phyloP scores from a whole-genome alignment of 2,888 invertebrate genomes.

The Papilio protenor region DNA sequence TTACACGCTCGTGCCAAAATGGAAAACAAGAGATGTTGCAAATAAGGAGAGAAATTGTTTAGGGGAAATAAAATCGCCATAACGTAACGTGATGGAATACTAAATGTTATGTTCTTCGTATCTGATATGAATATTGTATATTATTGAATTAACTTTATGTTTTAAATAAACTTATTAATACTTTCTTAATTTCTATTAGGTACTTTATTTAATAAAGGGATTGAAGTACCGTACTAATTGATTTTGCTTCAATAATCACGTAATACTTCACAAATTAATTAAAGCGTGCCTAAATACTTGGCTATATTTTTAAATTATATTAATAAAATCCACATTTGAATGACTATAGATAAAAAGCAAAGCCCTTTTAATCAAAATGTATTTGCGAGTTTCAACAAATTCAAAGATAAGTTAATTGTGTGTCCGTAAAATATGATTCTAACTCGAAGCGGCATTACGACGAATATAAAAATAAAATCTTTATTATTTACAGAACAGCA shows the following conservation, averaged over 20 bases:
- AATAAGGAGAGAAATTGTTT: conserved; percentile 28
- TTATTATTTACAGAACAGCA: conserved; percentile 26
- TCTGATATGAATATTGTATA: too few species aligned
- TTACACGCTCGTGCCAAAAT: conserved; percentile 49
- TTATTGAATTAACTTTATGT: not conserved
- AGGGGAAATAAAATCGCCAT: conserved; percentile 18
- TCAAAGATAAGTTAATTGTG: conserved; percentile 1
- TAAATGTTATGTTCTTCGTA: conserved; percentile 21
- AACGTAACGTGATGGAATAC: conserved; percentile 9
- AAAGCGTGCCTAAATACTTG: not conserved
- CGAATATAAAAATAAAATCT: conserved; percentile 24
- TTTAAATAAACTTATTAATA: too few species aligned
- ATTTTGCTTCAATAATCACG: not conserved
- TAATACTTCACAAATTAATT: not conserved
- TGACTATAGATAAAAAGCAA: not conserved
- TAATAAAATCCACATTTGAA: not conserved
- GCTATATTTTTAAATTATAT: not conserved
- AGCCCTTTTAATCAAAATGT: not conserved
- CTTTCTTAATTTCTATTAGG: too few species aligned
- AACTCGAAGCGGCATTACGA: conserved; percentile 1
- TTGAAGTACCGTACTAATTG: not conserved
- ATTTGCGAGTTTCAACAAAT: not conserved
- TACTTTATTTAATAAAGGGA: too few species aligned
- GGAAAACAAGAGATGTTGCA: conserved; percentile 37
- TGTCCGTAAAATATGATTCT: conserved; percentile 15